Evolutionary conservation across 1,140 invertebrate species (phyloP).

Genomic region (Drosophila tristis): DNA sequence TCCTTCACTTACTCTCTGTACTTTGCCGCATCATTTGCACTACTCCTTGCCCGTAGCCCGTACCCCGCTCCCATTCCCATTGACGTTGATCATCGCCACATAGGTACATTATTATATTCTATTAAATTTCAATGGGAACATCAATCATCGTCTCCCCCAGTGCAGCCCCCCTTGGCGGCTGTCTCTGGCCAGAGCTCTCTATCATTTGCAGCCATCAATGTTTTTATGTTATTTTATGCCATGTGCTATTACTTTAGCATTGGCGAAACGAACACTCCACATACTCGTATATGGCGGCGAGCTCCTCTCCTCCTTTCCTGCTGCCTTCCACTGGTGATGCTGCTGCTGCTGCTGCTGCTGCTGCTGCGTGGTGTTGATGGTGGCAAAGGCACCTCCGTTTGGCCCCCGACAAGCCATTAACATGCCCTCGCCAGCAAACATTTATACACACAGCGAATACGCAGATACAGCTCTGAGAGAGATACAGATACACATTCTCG

Average conservation of each 20-base stretch:
- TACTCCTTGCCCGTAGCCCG: neutral
- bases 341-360: no score
- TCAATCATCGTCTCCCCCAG: conserved; percentile 30
- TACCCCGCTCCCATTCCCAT: no score
- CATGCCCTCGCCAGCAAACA: conserved; percentile 20
- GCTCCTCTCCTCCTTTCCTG: neutral
- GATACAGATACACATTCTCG: conserved; percentile 50
- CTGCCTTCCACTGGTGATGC: neutral
- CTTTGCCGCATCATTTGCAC: conserved; percentile 18
- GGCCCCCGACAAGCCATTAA: conserved; percentile 49
- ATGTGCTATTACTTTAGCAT: conserved; percentile 81
- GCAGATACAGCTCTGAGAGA: conserved; percentile 24
- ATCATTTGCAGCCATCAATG: conserved; percentile 76
- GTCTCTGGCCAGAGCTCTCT: conserved; percentile 40
- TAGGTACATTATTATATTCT: conserved; percentile 41
- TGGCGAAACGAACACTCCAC: conserved; percentile 59
- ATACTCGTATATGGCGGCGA: conserved; percentile 31
- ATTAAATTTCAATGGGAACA: conserved; percentile 44
- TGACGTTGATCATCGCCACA: conserved; percentile 16
- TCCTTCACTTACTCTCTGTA: neutral
- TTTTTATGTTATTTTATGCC: conserved; percentile 70
- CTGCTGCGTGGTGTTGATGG: neutral
- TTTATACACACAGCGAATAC: conserved; percentile 5
- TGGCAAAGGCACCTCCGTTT: conserved; percentile 26
- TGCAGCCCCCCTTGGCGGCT: neutral